Evolutionary conservation across 2,797 vertebrate genomes (phyloP).

Genomic region (Hyperoplus immaculatus): DNA sequence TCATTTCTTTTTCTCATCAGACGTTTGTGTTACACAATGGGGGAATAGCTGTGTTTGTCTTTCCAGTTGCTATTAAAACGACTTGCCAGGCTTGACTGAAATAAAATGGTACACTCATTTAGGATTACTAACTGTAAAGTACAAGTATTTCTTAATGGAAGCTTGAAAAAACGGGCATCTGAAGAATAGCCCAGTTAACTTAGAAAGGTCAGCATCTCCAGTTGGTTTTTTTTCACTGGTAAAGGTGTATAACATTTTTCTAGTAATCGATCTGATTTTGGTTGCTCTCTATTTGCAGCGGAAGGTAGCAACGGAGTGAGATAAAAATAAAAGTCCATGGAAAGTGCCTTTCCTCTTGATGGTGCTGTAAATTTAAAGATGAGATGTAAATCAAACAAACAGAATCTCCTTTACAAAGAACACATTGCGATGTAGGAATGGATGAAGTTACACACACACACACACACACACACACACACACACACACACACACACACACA

Average conservation of each 20-base stretch:
- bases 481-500: too few relatives aligned
- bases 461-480: too few relatives aligned
- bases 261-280: constrained; percentile 46
- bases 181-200: constrained; percentile 32
- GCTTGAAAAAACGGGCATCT: constrained; percentile 23
- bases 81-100: constrained; percentile 24
- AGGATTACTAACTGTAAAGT: constrained; percentile 1
- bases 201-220: constrained; percentile 29
- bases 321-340: constrained; percentile 84
- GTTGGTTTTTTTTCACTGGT: constrained; percentile 1
- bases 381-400: constrained; percentile 70
- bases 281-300: constrained; percentile 55
- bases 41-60: constrained; percentile 21
- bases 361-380: constrained; percentile 91
- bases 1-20: constrained; percentile 26
- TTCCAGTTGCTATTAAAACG: constrained; percentile 23
- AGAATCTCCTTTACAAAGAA: constrained; percentile 85
- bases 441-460: constrained; percentile 49
- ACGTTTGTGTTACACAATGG: neutral
- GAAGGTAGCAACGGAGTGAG: constrained; percentile 72
- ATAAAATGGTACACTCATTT: constrained; percentile 19
- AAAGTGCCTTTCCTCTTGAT: constrained; percentile 99
- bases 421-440: constrained; percentile 77
- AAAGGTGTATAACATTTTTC: constrained; percentile 30
- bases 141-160: constrained; percentile 27